phyloP scores from a whole-genome alignment of 2,888 invertebrate genomes.

The Drosophila falleni region DNA sequence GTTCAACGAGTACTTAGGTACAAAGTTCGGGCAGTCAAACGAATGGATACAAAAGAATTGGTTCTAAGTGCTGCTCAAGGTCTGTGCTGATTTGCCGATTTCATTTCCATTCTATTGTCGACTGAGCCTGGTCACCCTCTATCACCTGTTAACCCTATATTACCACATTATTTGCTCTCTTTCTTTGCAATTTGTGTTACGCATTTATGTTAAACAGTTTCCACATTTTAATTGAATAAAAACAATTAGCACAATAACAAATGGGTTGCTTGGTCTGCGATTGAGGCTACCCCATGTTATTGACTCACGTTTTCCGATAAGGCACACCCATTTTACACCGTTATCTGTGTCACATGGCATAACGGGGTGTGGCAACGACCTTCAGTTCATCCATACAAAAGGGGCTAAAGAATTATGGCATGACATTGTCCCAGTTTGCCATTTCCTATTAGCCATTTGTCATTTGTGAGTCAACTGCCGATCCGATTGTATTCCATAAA shows the following conservation, averaged over 20 bases:
- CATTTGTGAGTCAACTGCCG: slow-evolving; percentile 37
- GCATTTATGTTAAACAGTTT: slow-evolving; percentile 43
- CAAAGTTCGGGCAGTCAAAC: slow-evolving; percentile 43
- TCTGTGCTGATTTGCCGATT: slow-evolving; percentile 50
- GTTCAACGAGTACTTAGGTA: slow-evolving; percentile 25
- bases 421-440: slow-evolving; percentile 41
- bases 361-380: slow-evolving; percentile 31
- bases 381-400: slow-evolving; percentile 17
- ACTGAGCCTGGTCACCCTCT: slow-evolving; percentile 1
- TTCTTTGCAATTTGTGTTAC: slow-evolving; percentile 25
- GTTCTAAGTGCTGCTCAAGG: slow-evolving; percentile 65
- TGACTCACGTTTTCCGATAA: slow-evolving; percentile 41
- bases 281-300: not conserved
- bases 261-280: not conserved
- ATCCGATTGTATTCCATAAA: slow-evolving; percentile 23
- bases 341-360: slow-evolving; percentile 2
- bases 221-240: slow-evolving; percentile 58
- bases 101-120: slow-evolving; percentile 22
- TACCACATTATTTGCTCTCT: not conserved
- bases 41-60: slow-evolving; percentile 44
- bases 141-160: not conserved
- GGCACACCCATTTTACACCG: slow-evolving; percentile 27
- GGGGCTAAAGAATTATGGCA: slow-evolving; percentile 25
- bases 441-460: slow-evolving; percentile 16
- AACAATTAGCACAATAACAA: slow-evolving; percentile 37